Evolutionary conservation across 1,140 invertebrate species (phyloP), one percentile per base, ranked within the genome.

Genomic region (Bicyclus anynana): DNA sequence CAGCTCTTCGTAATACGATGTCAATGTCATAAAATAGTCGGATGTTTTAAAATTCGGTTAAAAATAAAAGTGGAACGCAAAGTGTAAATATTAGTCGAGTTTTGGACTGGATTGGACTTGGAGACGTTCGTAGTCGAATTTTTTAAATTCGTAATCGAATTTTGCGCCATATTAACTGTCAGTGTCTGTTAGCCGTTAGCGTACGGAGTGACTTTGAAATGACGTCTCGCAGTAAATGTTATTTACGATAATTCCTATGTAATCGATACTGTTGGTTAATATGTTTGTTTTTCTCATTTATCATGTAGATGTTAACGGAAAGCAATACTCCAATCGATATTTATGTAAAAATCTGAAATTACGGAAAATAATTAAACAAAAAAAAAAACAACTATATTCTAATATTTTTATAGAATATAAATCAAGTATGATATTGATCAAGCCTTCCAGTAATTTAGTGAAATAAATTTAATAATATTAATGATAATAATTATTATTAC

Each of bases 341-440:
- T 74, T 77, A 80, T 80, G 73, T 85, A 80, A 77, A 60, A 78
- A 76, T 72, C 72, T 77, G 72, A 75, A 72, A 67, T 72, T 79
- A 76, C 67, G 63, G 52, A 76, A 80, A 80, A 33, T 33, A 33
- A 33, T 33, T 33, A 33, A 33, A 27, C 26, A 27, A 66, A 42
- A 67, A 40, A 66, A 78, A 81, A 80, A 76, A 74, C 78, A 77
- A 78, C 72, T 79, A 76, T 87, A 87, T 87, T 87, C 80, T 87
- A 87, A 85, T 87, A 87, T 85, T 87, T 87, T 87, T 87, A 87
- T 87, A 87, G 84, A 84, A 83, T 85, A 84, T 77, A 79, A 84
- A 77, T 67, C 69, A 73, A 77, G 72, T 81, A 84, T 79, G 72
- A 80, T 79, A 82, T 33, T 84, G 79, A 85, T 84, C 79, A 74